Base-by-base conservation (phyloP, 64 coral and sea anemone species). In the Porites australiensis region DNA sequence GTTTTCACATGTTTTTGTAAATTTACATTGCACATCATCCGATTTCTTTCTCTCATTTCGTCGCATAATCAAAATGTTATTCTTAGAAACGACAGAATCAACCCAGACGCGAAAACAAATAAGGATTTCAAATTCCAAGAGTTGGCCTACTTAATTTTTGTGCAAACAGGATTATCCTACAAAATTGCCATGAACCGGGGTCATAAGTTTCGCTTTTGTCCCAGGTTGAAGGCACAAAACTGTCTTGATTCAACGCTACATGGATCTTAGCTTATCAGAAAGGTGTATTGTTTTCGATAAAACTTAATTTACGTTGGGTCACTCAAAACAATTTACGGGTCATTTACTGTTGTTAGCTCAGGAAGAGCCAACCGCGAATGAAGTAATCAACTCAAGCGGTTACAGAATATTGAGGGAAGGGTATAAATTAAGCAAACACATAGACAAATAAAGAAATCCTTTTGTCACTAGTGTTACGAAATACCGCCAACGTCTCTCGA, bases 221-320 rank as follows among this genome's bases (percentile, higher is more conserved):
- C 66, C 3, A 8, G 5, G 22, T 62, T 64, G 44, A 20, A 83
- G 61, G 27, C 63, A 82, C 44, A 44, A 14, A 82, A 82, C n/a
- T 14, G 58, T 64, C 79, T 20, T 65, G 44, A 77, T 50, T 83
- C 16, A 15, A 46, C 61, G 80, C 80, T 22, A 14, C 44, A 67
- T 18, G 59, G 16, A 47, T 37, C 45, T 46, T 6, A 48, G 19
- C 62, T 67, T 66, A 66, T n/a, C 80, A 12, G 44, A 13, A 27
- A 64, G 65, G 62, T 67, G 44, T 67, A 66, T 67, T 83, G 59
- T 83, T 22, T 21, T 83, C 50, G 37, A 83, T 83, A 66, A 83
- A 83, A 83, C 62, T 65, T 83, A 83, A 83, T 83, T 83, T 83
- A 10, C 44, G 18, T 67, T 67, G 61, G 80, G 80, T 83, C 60